Percentiles rank a stretch among this genome's conserved stretches.
Evolutionary conservation across 1,140 invertebrate genomes (phyloP).

Genomic region (Battus philenor): DNA sequence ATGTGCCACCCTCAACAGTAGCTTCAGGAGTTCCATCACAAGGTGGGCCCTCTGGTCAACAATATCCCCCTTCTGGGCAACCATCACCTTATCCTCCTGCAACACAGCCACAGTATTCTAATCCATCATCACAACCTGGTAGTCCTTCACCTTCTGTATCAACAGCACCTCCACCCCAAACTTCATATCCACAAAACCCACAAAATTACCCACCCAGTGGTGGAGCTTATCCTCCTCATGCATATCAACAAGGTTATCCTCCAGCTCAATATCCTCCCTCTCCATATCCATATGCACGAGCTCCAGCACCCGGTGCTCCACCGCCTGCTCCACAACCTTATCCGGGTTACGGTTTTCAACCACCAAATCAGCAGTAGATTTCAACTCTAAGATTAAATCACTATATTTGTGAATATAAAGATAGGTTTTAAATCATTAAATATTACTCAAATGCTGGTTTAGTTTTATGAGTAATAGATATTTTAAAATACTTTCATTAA

Average conservation of each 20-base stretch:
- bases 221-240: conserved; percentile 70
- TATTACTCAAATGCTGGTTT: too few relatives aligned
- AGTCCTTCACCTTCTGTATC: conserved; percentile 67
- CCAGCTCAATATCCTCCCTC: conserved; percentile 70
- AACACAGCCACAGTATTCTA: conserved; percentile 70
- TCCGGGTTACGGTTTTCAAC: conserved; percentile 72
- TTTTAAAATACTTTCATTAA: too few relatives aligned
- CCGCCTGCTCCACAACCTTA: conserved; percentile 69
- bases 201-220: conserved; percentile 65
- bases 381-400: too few relatives aligned
- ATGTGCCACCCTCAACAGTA: conserved; percentile 49
- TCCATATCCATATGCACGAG: conserved; percentile 68
- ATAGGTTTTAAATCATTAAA: too few relatives aligned
- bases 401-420: too few relatives aligned
- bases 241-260: conserved; percentile 68
- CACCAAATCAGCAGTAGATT: conserved; percentile 68
- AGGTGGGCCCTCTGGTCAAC: conserved; percentile 48
- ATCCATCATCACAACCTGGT: conserved; percentile 70
- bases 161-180: conserved; percentile 59
- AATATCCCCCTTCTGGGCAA: conserved; percentile 64
- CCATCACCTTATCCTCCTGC: conserved; percentile 66
- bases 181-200: conserved; percentile 58
- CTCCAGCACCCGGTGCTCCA: conserved; percentile 68
- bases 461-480: too few relatives aligned
- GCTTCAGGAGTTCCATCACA: conserved; percentile 45